Evolutionary conservation across 2,888 invertebrate genomes (phyloP).

Genomic region (Oithona nana): DNA sequence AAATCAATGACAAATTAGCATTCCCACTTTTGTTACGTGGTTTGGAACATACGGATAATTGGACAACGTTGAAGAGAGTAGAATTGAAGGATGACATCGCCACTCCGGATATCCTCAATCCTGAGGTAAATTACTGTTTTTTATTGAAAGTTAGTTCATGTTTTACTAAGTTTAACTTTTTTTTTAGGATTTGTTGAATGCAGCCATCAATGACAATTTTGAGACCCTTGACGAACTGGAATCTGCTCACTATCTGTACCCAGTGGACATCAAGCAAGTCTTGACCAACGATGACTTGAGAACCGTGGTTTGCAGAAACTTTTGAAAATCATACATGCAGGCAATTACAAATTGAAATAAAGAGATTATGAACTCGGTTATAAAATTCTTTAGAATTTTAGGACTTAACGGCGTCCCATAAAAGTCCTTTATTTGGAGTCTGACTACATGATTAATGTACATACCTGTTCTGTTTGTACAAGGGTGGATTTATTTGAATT

Average conservation of each 20-base stretch:
- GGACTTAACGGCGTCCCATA: too few species aligned
- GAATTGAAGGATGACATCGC: constrained; percentile 17
- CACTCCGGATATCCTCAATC: constrained; percentile 6
- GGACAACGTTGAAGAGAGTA: constrained; percentile 22
- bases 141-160: too few species aligned
- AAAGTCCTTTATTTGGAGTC: too few species aligned
- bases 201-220: background rate
- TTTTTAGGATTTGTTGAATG: constrained; percentile 1
- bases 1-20: constrained; percentile 24
- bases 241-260: constrained; percentile 20
- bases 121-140: background rate
- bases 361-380: too few species aligned
- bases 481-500: too few species aligned
- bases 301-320: constrained; percentile 21
- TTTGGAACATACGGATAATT: constrained; percentile 22
- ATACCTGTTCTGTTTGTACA: too few species aligned
- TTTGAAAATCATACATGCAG: background rate
- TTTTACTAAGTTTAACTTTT: too few species aligned
- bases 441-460: too few species aligned
- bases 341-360: too few species aligned
- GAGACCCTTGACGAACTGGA: background rate
- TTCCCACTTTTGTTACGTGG: constrained; percentile 23
- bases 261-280: constrained; percentile 23
- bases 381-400: too few species aligned
- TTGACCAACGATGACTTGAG: constrained; percentile 21